Evolutionary conservation across 2,113 vertebrate genomes (phyloP), one percentile per base, ranked within the genome.

Genomic region (Colossoma macropomum): DNA sequence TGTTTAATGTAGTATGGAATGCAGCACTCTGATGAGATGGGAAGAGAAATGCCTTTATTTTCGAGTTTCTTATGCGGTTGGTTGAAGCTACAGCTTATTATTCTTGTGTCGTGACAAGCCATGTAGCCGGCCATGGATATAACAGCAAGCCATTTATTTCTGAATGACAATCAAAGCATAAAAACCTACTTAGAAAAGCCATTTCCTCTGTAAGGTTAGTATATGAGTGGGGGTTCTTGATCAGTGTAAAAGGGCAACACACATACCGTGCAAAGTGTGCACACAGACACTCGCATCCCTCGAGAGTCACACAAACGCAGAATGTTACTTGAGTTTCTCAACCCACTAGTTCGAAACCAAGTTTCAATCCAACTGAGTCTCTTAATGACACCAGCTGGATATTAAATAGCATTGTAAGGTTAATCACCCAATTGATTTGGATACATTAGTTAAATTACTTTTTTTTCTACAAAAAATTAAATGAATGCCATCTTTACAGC

Each of bases 401-500:
- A 85, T 70, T 80, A 85, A 80, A 69, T 17, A 41, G 41, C n/a
- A 59, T 30, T 75, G 50, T 84, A 74, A 66, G 62, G 30, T 73
- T 59, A 66, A 84, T 80, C 50, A 68, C 62, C 70, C 77, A 75
- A 27, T 75, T 80, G 71, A 84, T 80, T 75, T 74, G 34, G 41
- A 76, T 25, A 50, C 68, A 75, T 59, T 73, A 80, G 78, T 85
- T 87, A 79, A 75, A 52, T 86, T 85, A 38, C 52, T 45, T 80
- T 87, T 70, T 34, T 88, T 66, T 79, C 25, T 88, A 79, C 86
- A 32, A 66, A 21, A n/a, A 34, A 52, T 32, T 2, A 68, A 68
- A 68, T 52, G 78, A 71, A 85, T 87, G 76, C 85, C 25, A 77
- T 90, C 86, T 85, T 82, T 88, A 87, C 85, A 75, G 80, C 80